Base-by-base conservation (phyloP, 2,888 invertebrate species). In the Romanomermis culicivorax region DNA sequence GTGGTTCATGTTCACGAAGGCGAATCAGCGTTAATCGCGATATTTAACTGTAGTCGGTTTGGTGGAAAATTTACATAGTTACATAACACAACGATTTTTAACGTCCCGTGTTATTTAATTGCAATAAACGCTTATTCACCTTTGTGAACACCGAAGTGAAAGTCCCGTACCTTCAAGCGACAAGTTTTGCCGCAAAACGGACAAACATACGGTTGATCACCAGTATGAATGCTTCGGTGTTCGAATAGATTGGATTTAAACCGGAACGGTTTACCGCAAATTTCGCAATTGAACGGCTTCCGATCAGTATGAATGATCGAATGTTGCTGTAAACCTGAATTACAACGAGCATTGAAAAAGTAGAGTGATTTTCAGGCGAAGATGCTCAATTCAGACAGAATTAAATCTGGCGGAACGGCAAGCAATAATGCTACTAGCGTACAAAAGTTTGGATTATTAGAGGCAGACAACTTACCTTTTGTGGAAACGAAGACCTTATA, bases 201-300 rank as follows among this genome's bases (percentile, higher is more conserved):
- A 52, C 66, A 67, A 1, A 61, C 60, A 55, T 66, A 68, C 17
- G 66, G 65, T n/a, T 51, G 25, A 3, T 42, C 48, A 7, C 50
- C 51, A 4, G 50, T 17, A 54, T 68, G 68, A 1, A 68, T 64
- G 17, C 66, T 65, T 2, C 65, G 62, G 58, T 68, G 68, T 53
- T 68, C 68, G 58, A 68, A 68, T 2, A 68, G 59, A 57, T 68
- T 68, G 11, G 66, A 67, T 55, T 68, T 68, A 60, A 68, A 68
- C 0, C 68, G 61, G 25, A 57, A 55, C 1, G 61, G 56, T 56
- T 67, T 67, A n/a, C 62, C 58, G 60, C 67, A 67, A 14, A 67
- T 62, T 53, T 67, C 67, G 55, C 67, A 67, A 30, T 58, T 58
- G 55, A 64, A 67, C 1, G 67, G 67, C 52, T 68, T 67, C 57